phyloP scores from a whole-genome alignment of 2,113 vertebrate species.

The Callionymus lyra region DNA sequence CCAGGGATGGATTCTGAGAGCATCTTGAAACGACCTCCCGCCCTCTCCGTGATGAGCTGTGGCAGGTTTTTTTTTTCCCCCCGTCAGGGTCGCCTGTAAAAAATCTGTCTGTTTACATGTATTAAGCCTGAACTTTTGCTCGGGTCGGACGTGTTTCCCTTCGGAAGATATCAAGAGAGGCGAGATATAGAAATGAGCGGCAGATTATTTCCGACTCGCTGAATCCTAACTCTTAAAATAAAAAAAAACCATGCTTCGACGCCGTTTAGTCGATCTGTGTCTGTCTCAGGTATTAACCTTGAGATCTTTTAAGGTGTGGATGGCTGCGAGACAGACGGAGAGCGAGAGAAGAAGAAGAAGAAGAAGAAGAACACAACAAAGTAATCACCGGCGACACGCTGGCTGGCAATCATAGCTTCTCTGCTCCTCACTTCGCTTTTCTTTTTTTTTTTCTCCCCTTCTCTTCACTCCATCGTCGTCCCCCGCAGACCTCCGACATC shows the following conservation, averaged over 20 bases:
- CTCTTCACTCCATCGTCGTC: slow-evolving; percentile 28
- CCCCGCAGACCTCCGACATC: slow-evolving; percentile 26
- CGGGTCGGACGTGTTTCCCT: no score
- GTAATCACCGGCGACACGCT: slow-evolving; percentile 56
- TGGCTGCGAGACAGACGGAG: slow-evolving; percentile 15
- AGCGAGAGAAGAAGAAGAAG: slow-evolving; percentile 18
- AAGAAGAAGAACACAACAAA: slow-evolving; percentile 28
- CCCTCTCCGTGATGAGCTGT: no score
- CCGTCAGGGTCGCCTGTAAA: no score
- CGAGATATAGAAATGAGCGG: neutral
- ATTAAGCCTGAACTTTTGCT: no score
- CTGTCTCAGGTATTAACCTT: slow-evolving; percentile 49
- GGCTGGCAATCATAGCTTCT: slow-evolving; percentile 53
- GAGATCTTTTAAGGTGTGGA: slow-evolving; percentile 44
- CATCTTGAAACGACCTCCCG: no score
- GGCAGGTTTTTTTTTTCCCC: no score
- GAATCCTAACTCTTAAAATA: slow-evolving; percentile 2
- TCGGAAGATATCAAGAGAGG: no score
- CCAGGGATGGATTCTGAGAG: no score
- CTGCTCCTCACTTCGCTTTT: slow-evolving; percentile 31
- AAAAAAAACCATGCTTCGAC: slow-evolving; percentile 16
- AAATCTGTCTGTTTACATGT: no score
- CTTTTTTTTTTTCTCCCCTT: slow-evolving; percentile 17
- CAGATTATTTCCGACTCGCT: neutral
- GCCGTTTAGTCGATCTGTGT: slow-evolving; percentile 32